Percentiles rank a stretch among this genome's conserved stretches.
Evolutionary conservation across 2,113 vertebrate genomes (phyloP).

Genomic region (Ornithorhynchus anatinus): DNA sequence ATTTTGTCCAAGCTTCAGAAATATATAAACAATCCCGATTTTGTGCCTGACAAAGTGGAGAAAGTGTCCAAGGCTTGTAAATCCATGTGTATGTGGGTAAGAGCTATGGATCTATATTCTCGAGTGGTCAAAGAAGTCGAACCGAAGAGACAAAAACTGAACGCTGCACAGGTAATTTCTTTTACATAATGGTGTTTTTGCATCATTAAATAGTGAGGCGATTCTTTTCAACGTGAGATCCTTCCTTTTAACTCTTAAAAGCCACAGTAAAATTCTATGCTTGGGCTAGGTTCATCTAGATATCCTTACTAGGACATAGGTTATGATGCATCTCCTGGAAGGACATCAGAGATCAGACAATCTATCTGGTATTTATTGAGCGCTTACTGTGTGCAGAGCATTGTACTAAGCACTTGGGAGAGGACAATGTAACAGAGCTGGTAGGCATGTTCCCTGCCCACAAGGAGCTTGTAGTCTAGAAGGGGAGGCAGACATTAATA

Average conservation of each 20-base stretch:
- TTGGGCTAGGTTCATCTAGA: no score
- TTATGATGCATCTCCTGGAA: neutral
- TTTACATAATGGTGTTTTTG: neutral
- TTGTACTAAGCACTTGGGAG: no score
- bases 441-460: no score
- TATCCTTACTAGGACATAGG: neutral
- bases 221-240: neutral
- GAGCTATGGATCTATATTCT: constrained; percentile 83
- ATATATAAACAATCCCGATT: constrained; percentile 83
- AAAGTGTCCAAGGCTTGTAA: constrained; percentile 84
- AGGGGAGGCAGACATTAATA: no score
- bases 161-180: constrained; percentile 71
- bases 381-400: no score
- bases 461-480: no score
- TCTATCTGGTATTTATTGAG: no score
- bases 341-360: no score
- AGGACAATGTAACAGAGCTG: no score
- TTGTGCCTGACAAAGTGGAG: constrained; percentile 83
- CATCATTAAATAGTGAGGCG: neutral
- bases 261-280: no score
- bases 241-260: neutral
- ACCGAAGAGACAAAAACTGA: constrained; percentile 79
- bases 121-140: constrained; percentile 80
- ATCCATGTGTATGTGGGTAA: constrained; percentile 86
- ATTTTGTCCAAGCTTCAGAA: constrained; percentile 79